phyloP scores from a whole-genome alignment of 2,888 invertebrate genomes.

The Tipula helvola region DNA sequence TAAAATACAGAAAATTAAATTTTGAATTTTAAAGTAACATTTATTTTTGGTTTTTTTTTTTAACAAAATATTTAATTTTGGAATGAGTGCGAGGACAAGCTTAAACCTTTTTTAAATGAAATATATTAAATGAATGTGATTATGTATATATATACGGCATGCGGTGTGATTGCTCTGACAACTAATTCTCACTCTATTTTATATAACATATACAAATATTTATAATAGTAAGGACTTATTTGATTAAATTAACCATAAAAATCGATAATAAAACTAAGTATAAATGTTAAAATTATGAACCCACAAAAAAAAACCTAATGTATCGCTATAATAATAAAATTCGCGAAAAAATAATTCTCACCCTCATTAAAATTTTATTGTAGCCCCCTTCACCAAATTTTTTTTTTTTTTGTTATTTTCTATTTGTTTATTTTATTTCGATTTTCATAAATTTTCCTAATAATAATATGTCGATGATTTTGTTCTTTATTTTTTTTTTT shows the following conservation, averaged over 20 bases:
- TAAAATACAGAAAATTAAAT: not conserved
- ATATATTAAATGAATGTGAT: not conserved
- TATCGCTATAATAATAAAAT: not conserved
- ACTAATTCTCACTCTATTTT: not conserved
- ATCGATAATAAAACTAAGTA: not conserved
- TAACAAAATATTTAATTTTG: not conserved
- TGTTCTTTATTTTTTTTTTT: not conserved
- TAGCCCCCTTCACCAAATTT: not conserved
- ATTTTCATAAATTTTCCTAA: not conserved
- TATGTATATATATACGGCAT: not conserved
- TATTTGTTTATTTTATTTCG: not conserved
- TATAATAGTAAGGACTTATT: not conserved
- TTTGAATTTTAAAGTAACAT: conserved; percentile 4
- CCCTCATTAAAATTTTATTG: not conserved
- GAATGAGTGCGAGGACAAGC: not conserved
- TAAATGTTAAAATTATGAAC: not conserved
- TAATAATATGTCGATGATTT: not conserved
- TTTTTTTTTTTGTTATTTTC: not conserved
- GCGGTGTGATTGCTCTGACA: not conserved
- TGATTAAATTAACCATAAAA: not conserved
- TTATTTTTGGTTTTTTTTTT: not conserved
- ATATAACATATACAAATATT: not conserved
- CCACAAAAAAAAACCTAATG: not conserved
- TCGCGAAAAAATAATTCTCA: not conserved
- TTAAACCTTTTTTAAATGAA: not conserved